phyloP scores from a whole-genome alignment of 2,797 vertebrate genomes.

The Danio aesculapii region DNA sequence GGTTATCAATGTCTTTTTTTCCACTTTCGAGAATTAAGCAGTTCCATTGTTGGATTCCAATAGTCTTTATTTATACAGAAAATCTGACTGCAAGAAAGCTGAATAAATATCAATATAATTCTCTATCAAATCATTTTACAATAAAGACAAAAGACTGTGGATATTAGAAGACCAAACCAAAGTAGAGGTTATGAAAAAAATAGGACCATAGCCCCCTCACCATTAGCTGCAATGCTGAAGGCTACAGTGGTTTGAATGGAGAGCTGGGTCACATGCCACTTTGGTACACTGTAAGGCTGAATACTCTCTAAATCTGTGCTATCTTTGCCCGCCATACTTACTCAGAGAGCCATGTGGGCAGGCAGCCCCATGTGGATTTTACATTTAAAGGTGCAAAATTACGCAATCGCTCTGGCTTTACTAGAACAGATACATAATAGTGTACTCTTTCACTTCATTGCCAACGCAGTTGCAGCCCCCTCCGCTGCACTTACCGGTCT shows the following conservation, averaged over 20 bases:
- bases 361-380: slow-evolving; percentile 28
- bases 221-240: slow-evolving; percentile 15
- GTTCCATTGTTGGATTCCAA: no score
- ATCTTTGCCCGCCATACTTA: slow-evolving; percentile 3
- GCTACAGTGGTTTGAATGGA: slow-evolving; percentile 34
- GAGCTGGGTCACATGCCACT: slow-evolving; percentile 1
- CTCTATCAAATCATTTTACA: neutral
- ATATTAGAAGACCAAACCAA: neutral
- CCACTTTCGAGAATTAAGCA: no score
- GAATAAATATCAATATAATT: neutral
- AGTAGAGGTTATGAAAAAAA: neutral
- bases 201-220: neutral
- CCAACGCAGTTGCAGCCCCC: slow-evolving; percentile 25
- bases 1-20: no score
- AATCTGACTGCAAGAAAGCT: neutral
- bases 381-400: slow-evolving; percentile 30
- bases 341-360: slow-evolving; percentile 36
- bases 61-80: neutral
- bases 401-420: slow-evolving; percentile 34
- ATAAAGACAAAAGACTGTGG: neutral
- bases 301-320: neutral
- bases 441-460: slow-evolving; percentile 20
- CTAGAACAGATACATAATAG: slow-evolving; percentile 30
- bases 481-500: slow-evolving; percentile 19
- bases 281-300: neutral